Percentiles rank a stretch among this genome's conserved stretches.
These are phyloP conservation scores for Tenualosa ilisha DNA, from an alignment of 2,797 vertebrate genomes.

Conservation along the genomic window DNA sequence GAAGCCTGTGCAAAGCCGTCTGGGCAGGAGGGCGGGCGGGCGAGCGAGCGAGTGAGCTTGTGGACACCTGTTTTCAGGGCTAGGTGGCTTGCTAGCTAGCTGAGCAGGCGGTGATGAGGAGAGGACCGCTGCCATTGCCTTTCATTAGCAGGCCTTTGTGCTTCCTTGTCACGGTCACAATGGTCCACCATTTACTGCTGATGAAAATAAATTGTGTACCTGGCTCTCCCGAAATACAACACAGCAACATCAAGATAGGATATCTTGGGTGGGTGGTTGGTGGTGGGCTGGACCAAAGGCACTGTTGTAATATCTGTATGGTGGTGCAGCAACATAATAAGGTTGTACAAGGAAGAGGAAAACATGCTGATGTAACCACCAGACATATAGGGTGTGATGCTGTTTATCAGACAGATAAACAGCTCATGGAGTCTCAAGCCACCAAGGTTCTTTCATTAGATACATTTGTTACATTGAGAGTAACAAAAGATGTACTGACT, in stretches of 20 bases:
- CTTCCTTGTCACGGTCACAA: constrained; percentile 52
- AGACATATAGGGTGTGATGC: neutral
- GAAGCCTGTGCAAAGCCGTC: constrained; percentile 32
- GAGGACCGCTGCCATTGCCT: constrained; percentile 51
- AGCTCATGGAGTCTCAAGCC: neutral
- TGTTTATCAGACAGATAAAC: neutral
- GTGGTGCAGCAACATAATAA: neutral
- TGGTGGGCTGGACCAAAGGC: neutral
- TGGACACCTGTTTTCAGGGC: constrained; percentile 55
- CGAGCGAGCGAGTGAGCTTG: constrained; percentile 25
- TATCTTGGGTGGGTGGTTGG: neutral
- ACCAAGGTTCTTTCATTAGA: neutral
- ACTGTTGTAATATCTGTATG: constrained; percentile 17
- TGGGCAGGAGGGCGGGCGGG: neutral
- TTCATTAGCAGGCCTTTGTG: constrained; percentile 60
- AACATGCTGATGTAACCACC: too few relatives aligned
- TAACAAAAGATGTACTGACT: neutral
- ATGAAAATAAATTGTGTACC: constrained; percentile 61
- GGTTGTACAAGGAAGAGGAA: neutral
- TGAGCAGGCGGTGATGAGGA: constrained; percentile 43
- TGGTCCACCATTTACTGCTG: constrained; percentile 57
- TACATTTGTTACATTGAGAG: neutral
- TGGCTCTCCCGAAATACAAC: constrained; percentile 46
- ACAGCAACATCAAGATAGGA: constrained; percentile 49
- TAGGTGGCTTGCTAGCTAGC: constrained; percentile 33